These are phyloP conservation scores for Alfaro cultratus DNA, from an alignment of 2,797 vertebrate species.

Conservation along the genomic window DNA sequence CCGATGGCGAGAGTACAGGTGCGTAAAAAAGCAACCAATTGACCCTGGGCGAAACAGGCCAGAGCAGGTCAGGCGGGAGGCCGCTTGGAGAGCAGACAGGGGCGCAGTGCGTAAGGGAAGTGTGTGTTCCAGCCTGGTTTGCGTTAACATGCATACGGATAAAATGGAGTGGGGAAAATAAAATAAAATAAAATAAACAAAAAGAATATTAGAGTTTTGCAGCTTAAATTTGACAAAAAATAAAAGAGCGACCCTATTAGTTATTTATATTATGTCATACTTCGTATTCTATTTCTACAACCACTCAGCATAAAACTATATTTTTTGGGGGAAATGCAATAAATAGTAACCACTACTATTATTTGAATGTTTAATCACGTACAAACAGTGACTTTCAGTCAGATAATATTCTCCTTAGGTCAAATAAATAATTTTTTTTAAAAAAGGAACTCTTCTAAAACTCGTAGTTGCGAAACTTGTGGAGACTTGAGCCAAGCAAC, in stretches of 20 bases:
- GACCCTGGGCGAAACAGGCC: background rate
- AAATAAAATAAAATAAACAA: rapidly evolving
- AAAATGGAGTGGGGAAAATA: too few species aligned
- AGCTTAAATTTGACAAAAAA: too few species aligned
- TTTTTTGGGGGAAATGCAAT: background rate
- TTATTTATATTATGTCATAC: background rate
- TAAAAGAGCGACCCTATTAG: background rate
- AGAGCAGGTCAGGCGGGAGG: background rate
- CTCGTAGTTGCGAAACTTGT: background rate
- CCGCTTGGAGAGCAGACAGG: background rate
- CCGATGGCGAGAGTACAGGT: background rate
- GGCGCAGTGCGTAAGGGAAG: background rate
- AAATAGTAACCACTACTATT: background rate
- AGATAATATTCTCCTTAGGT: background rate
- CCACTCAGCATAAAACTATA: too few species aligned
- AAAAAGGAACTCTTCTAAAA: background rate
- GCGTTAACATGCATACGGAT: too few species aligned
- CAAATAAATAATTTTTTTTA: background rate
- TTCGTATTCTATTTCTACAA: too few species aligned
- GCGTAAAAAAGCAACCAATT: background rate
- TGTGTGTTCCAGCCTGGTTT: too few species aligned
- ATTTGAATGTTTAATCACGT: background rate
- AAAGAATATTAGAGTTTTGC: too few species aligned
- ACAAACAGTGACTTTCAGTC: background rate
- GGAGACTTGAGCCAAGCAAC: background rate